Evolutionary conservation across 2,113 vertebrate species (phyloP), one percentile per base, ranked within the genome.

Genomic region (Psephotus haematonotus): DNA sequence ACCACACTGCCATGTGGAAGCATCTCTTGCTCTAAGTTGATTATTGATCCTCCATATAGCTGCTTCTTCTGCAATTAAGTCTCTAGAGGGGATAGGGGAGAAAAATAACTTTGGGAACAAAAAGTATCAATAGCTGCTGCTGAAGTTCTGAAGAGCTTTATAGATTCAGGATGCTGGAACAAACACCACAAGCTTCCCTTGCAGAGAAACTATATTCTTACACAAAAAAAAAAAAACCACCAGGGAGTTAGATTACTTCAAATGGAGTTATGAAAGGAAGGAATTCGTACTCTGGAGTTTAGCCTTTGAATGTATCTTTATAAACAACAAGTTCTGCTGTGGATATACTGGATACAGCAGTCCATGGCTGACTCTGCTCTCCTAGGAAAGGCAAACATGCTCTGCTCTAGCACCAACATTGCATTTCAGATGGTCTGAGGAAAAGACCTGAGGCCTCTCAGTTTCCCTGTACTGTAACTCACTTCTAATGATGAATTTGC

Each of bases 1-100:
- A 63, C 63, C 0, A 0, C 11, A 7, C 35, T 46, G n/a, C 62
- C 11, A 25, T 0, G 0, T 44, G 77, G 37, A 86, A 93, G 22
- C 52, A 79, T 19, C 37, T 17, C 37, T 87, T 55, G 17, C 49
- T 88, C 24, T 25, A n/a, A 60, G 59, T 72, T 11, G 6, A 44
- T 59, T 91, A 93, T 87, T 72, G 96, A 93, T 82, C 74, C 77
- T 80, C 79, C 46, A 13, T 67, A 44, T 20, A 79, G 59, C 37
- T 43, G 11, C 43, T 91, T 72, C 92, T 72, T 39, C 11, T 65
- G 76, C 91, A 94, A 94, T 94, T 89, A 93, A 82, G 59, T 49
- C 86, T 89, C 91, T 41, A 77, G 91, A 94, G 86, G 79, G 13
- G 17, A 75, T 20, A 94, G 33, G 6, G 6, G 22, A 92, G 55